Conservation (phyloP, 1,140 invertebrate genomes). For the Procambarus virginalis region DNA sequence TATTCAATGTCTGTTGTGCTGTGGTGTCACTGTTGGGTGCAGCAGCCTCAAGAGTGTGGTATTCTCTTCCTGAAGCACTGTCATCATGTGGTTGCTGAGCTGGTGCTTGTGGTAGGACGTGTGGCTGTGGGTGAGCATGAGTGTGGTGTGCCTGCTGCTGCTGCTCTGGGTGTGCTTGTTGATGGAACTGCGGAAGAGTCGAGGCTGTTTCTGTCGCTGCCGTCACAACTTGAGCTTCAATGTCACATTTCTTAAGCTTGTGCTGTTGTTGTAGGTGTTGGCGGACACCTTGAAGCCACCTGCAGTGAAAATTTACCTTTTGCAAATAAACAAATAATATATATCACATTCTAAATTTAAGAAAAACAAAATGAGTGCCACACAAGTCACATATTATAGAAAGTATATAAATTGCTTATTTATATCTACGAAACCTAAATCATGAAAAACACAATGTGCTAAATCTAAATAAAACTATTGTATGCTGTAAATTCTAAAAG, state of each 20-base stretch:
- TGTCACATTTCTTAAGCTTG: constrained; percentile 69
- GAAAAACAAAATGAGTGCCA: too few relatives aligned
- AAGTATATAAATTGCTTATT: too few relatives aligned
- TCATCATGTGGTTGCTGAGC: constrained; percentile 14
- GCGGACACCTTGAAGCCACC: constrained; percentile 65
- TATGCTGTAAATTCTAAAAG: too few relatives aligned
- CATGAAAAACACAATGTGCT: too few relatives aligned
- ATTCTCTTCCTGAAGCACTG: constrained; percentile 32
- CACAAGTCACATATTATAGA: too few relatives aligned
- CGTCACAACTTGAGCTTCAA: constrained; percentile 66
- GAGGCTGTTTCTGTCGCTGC: constrained; percentile 54
- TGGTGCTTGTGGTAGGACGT: not conserved
- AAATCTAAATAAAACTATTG: too few relatives aligned
- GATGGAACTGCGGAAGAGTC: constrained; percentile 54
- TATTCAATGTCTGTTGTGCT: constrained; percentile 47
- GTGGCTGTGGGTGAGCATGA: constrained; percentile 16
- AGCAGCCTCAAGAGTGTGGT: constrained; percentile 53
- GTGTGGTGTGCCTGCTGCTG: not conserved
- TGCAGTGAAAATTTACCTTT: not conserved
- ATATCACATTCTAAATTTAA: too few relatives aligned
- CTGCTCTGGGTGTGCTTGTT: constrained; percentile 36
- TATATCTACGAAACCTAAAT: too few relatives aligned
- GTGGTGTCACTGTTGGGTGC: constrained; percentile 25
- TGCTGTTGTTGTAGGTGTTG: constrained; percentile 68
- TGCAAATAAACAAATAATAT: too few relatives aligned